Base-by-base conservation (phyloP, 2,797 vertebrate genomes). In the Pseudomugil gertrudae region DNA sequence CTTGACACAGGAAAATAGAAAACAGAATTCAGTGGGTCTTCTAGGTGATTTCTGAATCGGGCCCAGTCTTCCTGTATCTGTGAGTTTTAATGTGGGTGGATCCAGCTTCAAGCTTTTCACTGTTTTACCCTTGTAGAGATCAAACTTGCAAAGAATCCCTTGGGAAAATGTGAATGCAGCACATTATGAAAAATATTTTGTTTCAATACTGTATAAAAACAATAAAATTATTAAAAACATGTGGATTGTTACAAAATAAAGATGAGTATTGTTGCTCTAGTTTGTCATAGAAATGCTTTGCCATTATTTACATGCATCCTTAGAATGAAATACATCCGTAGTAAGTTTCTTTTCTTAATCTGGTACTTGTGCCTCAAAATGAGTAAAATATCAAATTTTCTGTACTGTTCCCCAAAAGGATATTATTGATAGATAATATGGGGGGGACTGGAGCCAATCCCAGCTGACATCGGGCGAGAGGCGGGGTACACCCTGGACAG, bases 141-240 rank as follows among this genome's bases (percentile, higher is more conserved):
- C 94, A 93, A 95, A 95, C 93, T 96, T 95, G 85, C 85, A 86
- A 90, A 95, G 92, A 96, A 95, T 96, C 96, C 96, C 95, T 96
- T 90, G 92, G 95, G 95, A 95, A 96, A 97, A 96, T 97, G 96
- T 97, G 95, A 97, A 98, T 95, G 96, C 96, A 95, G 95, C 84
- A 94, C 93, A 93, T 96, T 89, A 35, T 43, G 56, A 45, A 9
- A 21, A 45, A 21, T 45, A 45, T 64, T 61, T 72, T 82, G 95
- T 96, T 96, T 96, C 95, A 94, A 95, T 96, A 95, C 93, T 96
- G 95, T 96, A 96, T 93, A 95, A 98, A 94, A 94, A 90, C 90
- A 90, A 94, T 94, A 95, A 94, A 91, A 95, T 86, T 90, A 89
- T 89, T 87, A 88, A 92, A 92, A 92, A 95, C 93, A 92, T 79